These are phyloP conservation scores for Diplodus puntazzo DNA, from an alignment of 2,797 vertebrate genomes.

Conservation along the genomic window DNA sequence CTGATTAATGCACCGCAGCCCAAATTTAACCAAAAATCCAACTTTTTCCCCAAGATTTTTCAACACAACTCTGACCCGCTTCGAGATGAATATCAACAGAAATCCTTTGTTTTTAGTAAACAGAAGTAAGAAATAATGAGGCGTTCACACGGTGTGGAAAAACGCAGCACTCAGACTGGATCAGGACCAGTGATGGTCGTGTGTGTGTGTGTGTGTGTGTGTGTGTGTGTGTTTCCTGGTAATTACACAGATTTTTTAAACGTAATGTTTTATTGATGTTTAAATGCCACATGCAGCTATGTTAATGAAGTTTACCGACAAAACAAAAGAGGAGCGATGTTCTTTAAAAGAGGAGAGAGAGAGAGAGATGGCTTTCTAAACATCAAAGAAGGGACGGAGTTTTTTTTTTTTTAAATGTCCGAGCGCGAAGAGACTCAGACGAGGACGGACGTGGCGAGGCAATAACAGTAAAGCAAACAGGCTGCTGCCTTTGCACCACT, in stretches of 20 bases:
- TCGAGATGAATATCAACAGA: constrained; percentile 12
- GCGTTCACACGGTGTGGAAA: constrained; percentile 1
- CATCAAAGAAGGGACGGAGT: constrained; percentile 41
- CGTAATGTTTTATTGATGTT: constrained; percentile 30
- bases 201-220: constrained; percentile 9
- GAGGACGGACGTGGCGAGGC: constrained; percentile 70
- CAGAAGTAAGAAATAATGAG: constrained; percentile 21
- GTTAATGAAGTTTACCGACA: constrained; percentile 20
- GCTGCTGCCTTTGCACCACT: constrained; percentile 72
- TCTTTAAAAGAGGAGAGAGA: constrained; percentile 7
- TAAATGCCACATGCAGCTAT: constrained; percentile 24
- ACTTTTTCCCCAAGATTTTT: not conserved
- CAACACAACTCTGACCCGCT: constrained; percentile 30
- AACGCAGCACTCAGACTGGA: constrained; percentile 13
- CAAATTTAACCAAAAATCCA: constrained; percentile 22
- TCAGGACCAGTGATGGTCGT: constrained; percentile 23
- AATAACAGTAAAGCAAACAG: constrained; percentile 81
- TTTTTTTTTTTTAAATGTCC: constrained; percentile 41
- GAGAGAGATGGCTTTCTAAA: constrained; percentile 6
- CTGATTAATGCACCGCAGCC: constrained; percentile 41
- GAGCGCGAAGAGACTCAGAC: constrained; percentile 56
- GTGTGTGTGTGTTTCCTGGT: constrained; percentile 27
- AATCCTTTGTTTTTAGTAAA: not conserved
- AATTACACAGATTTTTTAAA: constrained; percentile 43
- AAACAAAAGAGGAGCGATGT: not conserved